Base-by-base conservation (phyloP, 1,140 invertebrate genomes). In the Bombyx mandarina region DNA sequence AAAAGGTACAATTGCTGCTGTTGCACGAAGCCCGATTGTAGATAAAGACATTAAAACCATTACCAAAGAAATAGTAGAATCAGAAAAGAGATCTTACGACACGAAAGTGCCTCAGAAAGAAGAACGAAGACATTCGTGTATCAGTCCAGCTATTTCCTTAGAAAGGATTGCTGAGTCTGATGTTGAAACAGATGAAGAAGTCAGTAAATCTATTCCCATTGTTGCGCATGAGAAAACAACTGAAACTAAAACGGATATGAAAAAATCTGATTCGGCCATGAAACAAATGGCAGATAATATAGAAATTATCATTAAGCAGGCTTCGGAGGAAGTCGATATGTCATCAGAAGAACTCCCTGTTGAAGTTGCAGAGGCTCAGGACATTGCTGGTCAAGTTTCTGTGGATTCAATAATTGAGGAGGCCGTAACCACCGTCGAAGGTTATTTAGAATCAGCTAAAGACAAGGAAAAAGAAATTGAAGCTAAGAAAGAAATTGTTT, bases 251-350 rank as follows among this genome's bases (percentile, higher is more conserved):
- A 66, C 55, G 56, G 75, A 75, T 57, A 64, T 87, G 56, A 86
- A 86, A 62, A 87, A 87, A 67, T 87, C 82, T 47, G 84, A 87
- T 58, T 86, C 84, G 26, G 77, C 81, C 7, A 87, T 87, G 82
- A 87, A 87, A 61, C 79, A 87, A 74, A 87, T 87, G 81, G 84
- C 84, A 42, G 84, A 87, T 57, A 87, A 87, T 62, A 87, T 87
- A 61, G 84, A 87, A 77, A 87, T 87, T n/a, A 86, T 87, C 52
- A 87, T 87, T 42, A 86, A 87, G 71, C 84, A 87, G 61, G 84
- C 84, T 10, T 87, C 84, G 4, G 84, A 87, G 73, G 84, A 87
- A 46, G 55, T 86, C 45, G 84, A 87, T 64, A 7, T 78, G 22
- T 87, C 84, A 26, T 75, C 71, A 43, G 84, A 87, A 67, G 82